Base-by-base conservation (phyloP, 2,113 vertebrate genomes). In the Poecile atricapillus region DNA sequence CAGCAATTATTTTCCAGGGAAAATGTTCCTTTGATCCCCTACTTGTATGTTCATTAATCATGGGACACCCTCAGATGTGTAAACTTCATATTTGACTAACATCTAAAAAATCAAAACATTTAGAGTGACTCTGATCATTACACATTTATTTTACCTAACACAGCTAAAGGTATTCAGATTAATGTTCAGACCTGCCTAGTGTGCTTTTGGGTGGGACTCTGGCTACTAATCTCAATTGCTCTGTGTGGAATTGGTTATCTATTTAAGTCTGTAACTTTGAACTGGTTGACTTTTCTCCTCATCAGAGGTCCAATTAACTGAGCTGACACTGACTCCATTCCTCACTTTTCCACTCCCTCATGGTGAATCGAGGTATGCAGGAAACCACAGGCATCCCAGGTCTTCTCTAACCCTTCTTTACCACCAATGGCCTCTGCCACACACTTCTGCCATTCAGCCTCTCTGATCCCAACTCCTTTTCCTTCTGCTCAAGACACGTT, bases 401-500 rank as follows among this genome's bases (percentile, higher is more conserved):
- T 60, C 49, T 67, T 69, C 63, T 68, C 86, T 50, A 90, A 78
- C 19, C 13, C 25, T 60, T 24, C n/a, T 31, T 55, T 70, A 28
- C 12, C 11, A 74, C 46, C 14, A 80, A 0, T 0, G 0, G 30
- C 14, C 59, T 60, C 64, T 87, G 16, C 50, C 50, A 49, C 5
- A 7, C 27, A 35, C 59, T 64, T 74, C 8, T 84, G 35, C 39
- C 27, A 18, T 60, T 69, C 50, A 65, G 19, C 13, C 30, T 50
- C 55, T 58, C 49, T 15, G 6, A 56, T 60, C 25, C n/a, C 17
- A 44, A 13, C 13, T 58, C 10, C 10, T 56, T 82, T 84, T 71
- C 44, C 43, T 41, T 43, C 17, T 56, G 44, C 39, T 76, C 37
- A 58, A n/a, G 46, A 63, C 0, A 1, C 2, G 10, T 39, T 62